phyloP scores from a whole-genome alignment of 2,797 vertebrate genomes.

The Sciurus vulgaris region DNA sequence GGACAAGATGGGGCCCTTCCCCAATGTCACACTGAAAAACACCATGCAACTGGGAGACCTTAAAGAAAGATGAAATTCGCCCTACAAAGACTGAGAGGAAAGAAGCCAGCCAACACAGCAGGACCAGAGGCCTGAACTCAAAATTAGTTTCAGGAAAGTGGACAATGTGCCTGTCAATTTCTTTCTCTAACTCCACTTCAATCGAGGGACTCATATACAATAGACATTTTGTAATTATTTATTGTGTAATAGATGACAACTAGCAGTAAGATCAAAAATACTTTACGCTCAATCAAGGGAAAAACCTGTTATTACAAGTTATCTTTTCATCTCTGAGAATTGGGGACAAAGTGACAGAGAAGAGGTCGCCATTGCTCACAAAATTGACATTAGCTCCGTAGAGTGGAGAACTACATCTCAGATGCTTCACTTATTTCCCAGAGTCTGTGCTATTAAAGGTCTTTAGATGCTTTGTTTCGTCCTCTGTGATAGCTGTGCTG shows the following conservation, averaged over 20 bases:
- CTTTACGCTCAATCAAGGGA: conserved; percentile 52
- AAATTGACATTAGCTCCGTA: conserved; percentile 55
- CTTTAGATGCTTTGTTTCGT: conserved; percentile 88
- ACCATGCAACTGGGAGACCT: background rate
- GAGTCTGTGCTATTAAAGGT: conserved; percentile 86
- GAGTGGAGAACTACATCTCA: conserved; percentile 78
- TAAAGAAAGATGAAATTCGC: background rate
- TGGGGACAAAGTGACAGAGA: conserved; percentile 72
- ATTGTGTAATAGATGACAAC: background rate
- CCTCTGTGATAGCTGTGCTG: conserved; percentile 85
- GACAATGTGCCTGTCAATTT: background rate
- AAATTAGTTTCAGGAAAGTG: background rate
- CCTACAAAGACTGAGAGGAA: background rate
- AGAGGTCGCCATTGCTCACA: conserved; percentile 19
- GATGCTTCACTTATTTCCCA: conserved; percentile 85
- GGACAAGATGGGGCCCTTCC: background rate
- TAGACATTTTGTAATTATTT: conserved; percentile 43
- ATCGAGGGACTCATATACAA: background rate
- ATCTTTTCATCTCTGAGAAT: conserved; percentile 78
- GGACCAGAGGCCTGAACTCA: background rate
- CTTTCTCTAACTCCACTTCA: background rate
- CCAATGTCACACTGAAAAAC: background rate
- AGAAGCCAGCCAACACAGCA: background rate
- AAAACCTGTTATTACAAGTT: conserved; percentile 62
- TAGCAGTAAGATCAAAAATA: conserved; percentile 32